A percentile compares a stretch with the other conserved stretches of the same genome.
Conservation (phyloP, 2,797 vertebrate genomes). For the Gymnoscopelus microlampas region DNA sequence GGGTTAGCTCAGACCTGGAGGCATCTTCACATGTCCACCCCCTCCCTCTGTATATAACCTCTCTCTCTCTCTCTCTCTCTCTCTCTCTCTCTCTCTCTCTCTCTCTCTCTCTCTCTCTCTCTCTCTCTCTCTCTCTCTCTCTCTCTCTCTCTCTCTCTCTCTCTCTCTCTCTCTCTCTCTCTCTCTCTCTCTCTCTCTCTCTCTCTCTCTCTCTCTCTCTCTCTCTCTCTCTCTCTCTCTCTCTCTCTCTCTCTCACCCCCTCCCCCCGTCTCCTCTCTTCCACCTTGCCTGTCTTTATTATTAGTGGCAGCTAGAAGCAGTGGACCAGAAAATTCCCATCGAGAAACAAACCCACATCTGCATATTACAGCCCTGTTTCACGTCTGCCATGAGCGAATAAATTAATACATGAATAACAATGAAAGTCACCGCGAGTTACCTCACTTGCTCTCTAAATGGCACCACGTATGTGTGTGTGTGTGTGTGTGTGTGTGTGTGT, state of each 20-base stretch:
- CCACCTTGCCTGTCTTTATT: constrained; percentile 76
- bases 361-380: constrained; percentile 81
- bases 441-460: constrained; percentile 63
- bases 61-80: background rate
- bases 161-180: constrained; percentile 3
- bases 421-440: constrained; percentile 74
- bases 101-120: background rate
- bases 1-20: constrained; percentile 57
- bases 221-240: constrained; percentile 4
- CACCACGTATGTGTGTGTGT: constrained; percentile 40
- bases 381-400: constrained; percentile 77
- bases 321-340: constrained; percentile 81
- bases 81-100: background rate
- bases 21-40: constrained; percentile 65
- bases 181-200: constrained; percentile 13
- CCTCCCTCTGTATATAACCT: constrained; percentile 24
- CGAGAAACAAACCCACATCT: constrained; percentile 83
- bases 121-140: background rate
- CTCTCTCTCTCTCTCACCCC: background rate
- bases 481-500: constrained; percentile 25
- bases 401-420: constrained; percentile 87
- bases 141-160: background rate
- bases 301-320: constrained; percentile 81
- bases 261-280: constrained; percentile 22
- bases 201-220: background rate